A percentile compares a stretch with the other conserved stretches of the same genome.
Evolutionary conservation across 1,140 invertebrate species (phyloP).

Genomic region (Drosophila obscura): DNA sequence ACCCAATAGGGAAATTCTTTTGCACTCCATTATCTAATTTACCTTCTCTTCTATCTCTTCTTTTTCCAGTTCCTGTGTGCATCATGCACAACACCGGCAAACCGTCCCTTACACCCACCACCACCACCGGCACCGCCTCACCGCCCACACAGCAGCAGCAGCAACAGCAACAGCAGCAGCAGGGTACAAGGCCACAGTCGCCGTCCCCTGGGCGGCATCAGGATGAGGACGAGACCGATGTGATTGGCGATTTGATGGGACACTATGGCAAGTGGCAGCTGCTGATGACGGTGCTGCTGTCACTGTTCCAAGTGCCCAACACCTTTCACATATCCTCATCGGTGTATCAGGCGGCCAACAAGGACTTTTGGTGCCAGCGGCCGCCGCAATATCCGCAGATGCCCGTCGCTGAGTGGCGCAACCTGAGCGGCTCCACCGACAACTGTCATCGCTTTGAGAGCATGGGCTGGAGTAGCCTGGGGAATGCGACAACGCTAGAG

Average conservation of each 20-base stretch:
- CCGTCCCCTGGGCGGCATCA: conserved; percentile 42
- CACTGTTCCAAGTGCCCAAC: conserved; percentile 90
- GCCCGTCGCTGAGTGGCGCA: conserved; percentile 85
- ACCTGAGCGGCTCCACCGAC: conserved; percentile 86
- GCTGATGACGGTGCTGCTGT: conserved; percentile 88
- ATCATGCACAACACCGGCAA: conserved; percentile 76
- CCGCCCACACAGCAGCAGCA: conserved; percentile 51
- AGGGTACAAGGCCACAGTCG: conserved; percentile 38
- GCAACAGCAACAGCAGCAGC: not conserved
- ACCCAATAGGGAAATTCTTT: not conserved
- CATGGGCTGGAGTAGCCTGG: conserved; percentile 68
- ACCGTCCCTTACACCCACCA: conserved; percentile 67
- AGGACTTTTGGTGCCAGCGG: conserved; percentile 87
- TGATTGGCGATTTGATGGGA: conserved; percentile 88
- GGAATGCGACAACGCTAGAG: conserved; percentile 39
- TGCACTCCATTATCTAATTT: not conserved
- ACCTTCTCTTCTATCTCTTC: not conserved
- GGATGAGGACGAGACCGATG: conserved; percentile 86
- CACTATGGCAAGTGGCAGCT: conserved; percentile 91
- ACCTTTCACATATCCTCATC: conserved; percentile 90
- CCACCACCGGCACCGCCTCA: conserved; percentile 34
- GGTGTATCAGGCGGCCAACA: conserved; percentile 87
- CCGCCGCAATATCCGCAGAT: conserved; percentile 85
- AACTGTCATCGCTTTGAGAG: conserved; percentile 84
- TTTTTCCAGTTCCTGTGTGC: conserved; percentile 70